A percentile compares a stretch with the other conserved stretches of the same genome.
Evolutionary conservation across 2,113 vertebrate species (phyloP).

Genomic region (Lepus timidus): DNA sequence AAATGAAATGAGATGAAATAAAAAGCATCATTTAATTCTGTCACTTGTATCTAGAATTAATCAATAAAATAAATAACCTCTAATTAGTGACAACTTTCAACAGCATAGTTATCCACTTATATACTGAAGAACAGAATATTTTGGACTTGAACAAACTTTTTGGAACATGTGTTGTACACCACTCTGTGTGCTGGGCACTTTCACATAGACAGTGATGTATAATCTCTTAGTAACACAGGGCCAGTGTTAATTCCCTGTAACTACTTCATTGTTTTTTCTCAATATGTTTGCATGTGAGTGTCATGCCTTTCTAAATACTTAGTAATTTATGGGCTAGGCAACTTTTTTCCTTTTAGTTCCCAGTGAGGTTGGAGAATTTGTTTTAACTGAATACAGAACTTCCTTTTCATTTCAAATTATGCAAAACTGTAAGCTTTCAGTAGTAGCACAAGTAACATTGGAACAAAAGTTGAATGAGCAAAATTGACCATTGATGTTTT

Average conservation of each 20-base stretch:
- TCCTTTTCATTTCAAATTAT: constrained; percentile 59
- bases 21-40: background rate
- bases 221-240: background rate
- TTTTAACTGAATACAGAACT: constrained; percentile 42
- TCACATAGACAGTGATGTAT: background rate
- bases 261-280: constrained; percentile 55
- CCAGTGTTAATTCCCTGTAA: background rate
- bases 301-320: constrained; percentile 63
- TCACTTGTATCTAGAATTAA: background rate
- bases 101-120: background rate
- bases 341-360: background rate
- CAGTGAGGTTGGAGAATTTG: constrained; percentile 47
- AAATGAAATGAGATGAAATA: too few species aligned
- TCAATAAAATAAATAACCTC: background rate
- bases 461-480: background rate
- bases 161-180: background rate
- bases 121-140: background rate
- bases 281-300: constrained; percentile 46
- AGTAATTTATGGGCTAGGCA: constrained; percentile 36
- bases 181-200: background rate
- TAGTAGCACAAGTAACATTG: background rate
- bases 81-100: background rate
- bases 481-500: background rate
- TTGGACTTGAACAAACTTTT: background rate
- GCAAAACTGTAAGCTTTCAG: background rate